Evolutionary conservation across 2,113 vertebrate species (phyloP), one percentile per base, ranked within the genome.

Genomic region (Dipodomys merriami): DNA sequence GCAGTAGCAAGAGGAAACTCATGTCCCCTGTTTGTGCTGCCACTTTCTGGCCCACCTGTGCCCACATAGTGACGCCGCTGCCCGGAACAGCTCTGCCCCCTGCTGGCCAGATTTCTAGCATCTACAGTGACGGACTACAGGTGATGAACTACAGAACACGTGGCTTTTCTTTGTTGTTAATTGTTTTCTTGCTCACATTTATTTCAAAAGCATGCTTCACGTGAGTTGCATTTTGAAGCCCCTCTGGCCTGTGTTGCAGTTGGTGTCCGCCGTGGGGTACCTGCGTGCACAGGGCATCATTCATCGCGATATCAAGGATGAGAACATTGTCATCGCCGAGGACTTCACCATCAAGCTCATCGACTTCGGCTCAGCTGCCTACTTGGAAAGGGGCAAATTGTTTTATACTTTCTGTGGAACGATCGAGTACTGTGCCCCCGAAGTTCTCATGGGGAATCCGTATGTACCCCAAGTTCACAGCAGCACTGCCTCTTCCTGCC

Each of bases 361-460:
- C 29, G 99, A 99, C 95, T 99, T 99, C 3, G 99, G 99, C 81
- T 99, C 99, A 0, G 99, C 99, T 29, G 98, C 98, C 79, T 98
- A 98, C 96, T 94, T 99, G 98, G 98, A 98, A 89, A 98, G 97
- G 0, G 97, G 98, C 65, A 99, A 98, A 74, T 93, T 99, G 25
- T 99, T 99, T 78, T 98, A 99, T 67, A 98, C 98, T 9, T 99
- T 99, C 95, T 99, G 99, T 57, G 99, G 99, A 20, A 99, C 99
- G 0, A 98, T 99, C 4, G 99, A 99, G 94, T 99, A 99, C 97
- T 99, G 99, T 78, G 99, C 99, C 6, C 99, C 99, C 0, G 99
- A 99, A 96, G 99, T 99, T 69, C 98, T 99, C 69, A 97, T 98
- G 96, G 99, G 99, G 96, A 99, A 98, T 95, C 98, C 98, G 99